Percentiles rank a stretch among this genome's conserved stretches.
These are phyloP conservation scores for Exaiptasia diaphana DNA, from an alignment of 64 coral and sea anemone species.

Conservation along the genomic window DNA sequence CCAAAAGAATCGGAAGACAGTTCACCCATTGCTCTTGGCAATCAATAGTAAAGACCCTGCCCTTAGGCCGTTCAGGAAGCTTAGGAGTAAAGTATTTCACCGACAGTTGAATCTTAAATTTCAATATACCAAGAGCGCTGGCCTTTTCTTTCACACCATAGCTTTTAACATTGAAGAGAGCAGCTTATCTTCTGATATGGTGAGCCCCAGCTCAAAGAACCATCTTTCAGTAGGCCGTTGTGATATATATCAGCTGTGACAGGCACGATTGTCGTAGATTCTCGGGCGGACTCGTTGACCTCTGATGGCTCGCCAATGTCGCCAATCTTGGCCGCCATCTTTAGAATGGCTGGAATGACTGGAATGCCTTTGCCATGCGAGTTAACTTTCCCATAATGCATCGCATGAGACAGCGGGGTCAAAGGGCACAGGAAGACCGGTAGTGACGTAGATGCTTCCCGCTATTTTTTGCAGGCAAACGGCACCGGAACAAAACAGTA, in stretches of 20 bases:
- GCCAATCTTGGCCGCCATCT: conserved; percentile 22
- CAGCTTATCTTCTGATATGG: neutral
- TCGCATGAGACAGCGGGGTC: neutral
- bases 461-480: neutral
- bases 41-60: conserved; percentile 54
- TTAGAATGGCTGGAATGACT: conserved; percentile 16
- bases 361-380: conserved; percentile 18
- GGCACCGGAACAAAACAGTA: neutral
- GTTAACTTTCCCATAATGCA: conserved; percentile 3
- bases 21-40: conserved; percentile 67
- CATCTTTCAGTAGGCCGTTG: conserved; percentile 58
- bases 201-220: conserved; percentile 26
- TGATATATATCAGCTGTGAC: conserved; percentile 52
- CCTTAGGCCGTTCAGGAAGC: conserved; percentile 51
- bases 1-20: no score
- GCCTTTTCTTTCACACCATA: conserved; percentile 48
- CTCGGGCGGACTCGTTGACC: no score
- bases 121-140: conserved; percentile 6
- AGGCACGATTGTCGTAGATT: conserved; percentile 64
- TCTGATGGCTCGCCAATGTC: no score
- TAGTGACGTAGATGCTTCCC: neutral
- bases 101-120: conserved; percentile 50
- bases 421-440: neutral
- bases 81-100: conserved; percentile 70
- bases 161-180: conserved; percentile 43